These are phyloP conservation scores for Parotocinclus haroldoi DNA, from an alignment of 2,797 vertebrate genomes.

Conservation along the genomic window DNA sequence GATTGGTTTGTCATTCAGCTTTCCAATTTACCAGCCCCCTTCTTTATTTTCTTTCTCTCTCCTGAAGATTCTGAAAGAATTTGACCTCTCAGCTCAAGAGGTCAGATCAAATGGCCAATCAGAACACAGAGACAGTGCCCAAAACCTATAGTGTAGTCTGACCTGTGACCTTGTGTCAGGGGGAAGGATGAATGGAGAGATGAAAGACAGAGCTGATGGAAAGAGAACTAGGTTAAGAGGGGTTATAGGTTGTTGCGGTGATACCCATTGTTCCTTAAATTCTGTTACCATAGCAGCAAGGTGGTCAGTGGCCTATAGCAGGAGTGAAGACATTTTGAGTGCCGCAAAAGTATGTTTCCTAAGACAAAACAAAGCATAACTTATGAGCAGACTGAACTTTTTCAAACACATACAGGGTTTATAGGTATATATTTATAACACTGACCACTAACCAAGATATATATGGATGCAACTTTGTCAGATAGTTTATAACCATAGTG, in stretches of 20 bases:
- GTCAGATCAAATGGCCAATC: constrained; percentile 79
- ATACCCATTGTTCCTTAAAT: constrained; percentile 77
- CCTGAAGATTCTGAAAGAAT: constrained; percentile 80
- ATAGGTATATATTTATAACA: too few relatives aligned
- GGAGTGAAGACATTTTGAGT: constrained; percentile 38
- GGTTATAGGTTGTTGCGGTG: constrained; percentile 79
- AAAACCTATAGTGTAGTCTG: constrained; percentile 74
- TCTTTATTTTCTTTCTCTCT: constrained; percentile 41
- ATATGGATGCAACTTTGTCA: too few relatives aligned
- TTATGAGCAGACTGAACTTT: too few relatives aligned
- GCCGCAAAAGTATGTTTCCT: too few relatives aligned
- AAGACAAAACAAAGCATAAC: too few relatives aligned
- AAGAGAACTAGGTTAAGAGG: constrained; percentile 78
- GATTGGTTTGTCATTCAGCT: constrained; percentile 70
- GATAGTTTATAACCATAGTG: too few relatives aligned
- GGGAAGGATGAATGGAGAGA: constrained; percentile 76
- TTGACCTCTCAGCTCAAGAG: constrained; percentile 73
- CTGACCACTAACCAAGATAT: too few relatives aligned
- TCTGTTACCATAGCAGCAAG: constrained; percentile 76
- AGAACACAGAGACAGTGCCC: constrained; percentile 74
- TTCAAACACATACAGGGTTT: neutral
- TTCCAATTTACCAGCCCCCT: constrained; percentile 69
- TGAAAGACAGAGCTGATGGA: constrained; percentile 74
- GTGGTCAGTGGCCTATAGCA: constrained; percentile 72
- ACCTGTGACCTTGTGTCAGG: constrained; percentile 74